Conservation (phyloP, 2,797 vertebrate species). For the Diplodus puntazzo region DNA sequence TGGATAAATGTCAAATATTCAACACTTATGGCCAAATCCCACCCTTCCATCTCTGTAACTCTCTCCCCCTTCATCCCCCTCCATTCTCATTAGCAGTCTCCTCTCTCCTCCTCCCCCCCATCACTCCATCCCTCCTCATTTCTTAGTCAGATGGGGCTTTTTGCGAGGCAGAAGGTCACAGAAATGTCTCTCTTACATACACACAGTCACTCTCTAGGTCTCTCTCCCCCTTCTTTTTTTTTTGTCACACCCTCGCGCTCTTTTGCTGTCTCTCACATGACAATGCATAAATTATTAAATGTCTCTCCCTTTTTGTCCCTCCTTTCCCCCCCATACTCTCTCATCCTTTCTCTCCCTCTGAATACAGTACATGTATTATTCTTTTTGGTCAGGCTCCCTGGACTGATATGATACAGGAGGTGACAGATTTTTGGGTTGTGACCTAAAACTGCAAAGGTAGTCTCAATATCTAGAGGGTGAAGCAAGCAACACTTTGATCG, state of each 20-base stretch:
- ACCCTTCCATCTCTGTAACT: conserved; percentile 37
- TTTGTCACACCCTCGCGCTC: conserved; percentile 22
- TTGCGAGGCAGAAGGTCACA: conserved; percentile 81
- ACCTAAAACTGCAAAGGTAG: conserved; percentile 45
- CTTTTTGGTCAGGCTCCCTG: conserved; percentile 58
- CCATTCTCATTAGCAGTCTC: conserved; percentile 82
- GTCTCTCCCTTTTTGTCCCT: conserved; percentile 39
- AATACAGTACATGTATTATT: conserved; percentile 70
- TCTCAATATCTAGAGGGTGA: conserved; percentile 10
- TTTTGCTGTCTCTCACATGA: conserved; percentile 58
- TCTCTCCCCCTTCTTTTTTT: background rate
- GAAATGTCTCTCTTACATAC: conserved; percentile 77
- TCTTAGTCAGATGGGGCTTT: conserved; percentile 80
- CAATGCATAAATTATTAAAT: conserved; percentile 73
- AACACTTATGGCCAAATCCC: conserved; percentile 59
- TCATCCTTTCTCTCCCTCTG: conserved; percentile 3
- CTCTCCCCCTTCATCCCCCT: conserved; percentile 51
- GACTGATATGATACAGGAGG: conserved; percentile 46
- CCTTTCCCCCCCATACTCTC: background rate
- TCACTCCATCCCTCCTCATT: conserved; percentile 80
- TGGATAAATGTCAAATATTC: conserved; percentile 72
- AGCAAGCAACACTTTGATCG: conserved; percentile 4
- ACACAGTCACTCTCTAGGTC: conserved; percentile 45
- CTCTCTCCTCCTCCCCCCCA: conserved; percentile 60
- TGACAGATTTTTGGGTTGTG: conserved; percentile 53